Evolutionary conservation across 2,888 invertebrate species (phyloP), one percentile per base, ranked within the genome.

Genomic region (Cyclophora albipunctata): DNA sequence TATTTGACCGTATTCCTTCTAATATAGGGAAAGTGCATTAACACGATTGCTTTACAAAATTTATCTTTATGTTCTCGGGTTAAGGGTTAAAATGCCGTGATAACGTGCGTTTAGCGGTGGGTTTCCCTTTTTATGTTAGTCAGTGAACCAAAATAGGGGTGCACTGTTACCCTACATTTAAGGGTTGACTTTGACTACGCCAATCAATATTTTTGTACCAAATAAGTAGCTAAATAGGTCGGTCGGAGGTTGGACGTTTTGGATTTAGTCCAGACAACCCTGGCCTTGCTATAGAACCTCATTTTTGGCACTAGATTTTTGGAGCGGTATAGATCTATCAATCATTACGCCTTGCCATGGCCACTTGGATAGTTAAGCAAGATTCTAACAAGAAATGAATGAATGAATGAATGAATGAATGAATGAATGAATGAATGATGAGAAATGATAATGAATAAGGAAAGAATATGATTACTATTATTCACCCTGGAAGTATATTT

Each of bases 151-250:
- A 66, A 63, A 61, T 62, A 65, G 61, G 78, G 78, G 78, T 71
- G 71, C 66, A 66, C 64, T 56, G 63, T 70, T 20, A 73, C 78
- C 75, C 75, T 68, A 67, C 54, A 57, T 67, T 67, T 68, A 58
- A 64, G 74, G 76, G 74, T 66, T 67, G 59, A 68, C 60, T 73
- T 78, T 74, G 72, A 71, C 69, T 73, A 75, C 71, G 51, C 71
- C 20, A 68, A 75, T 84, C 83, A 67, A 85, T 84, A 81, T 67
- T 71, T 66, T 69, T 74, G 66, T 65, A 68, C 73, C 62, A 69
- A 67, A 71, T 73, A 65, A 61, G 67, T 62, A 60, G 47, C 45
- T 50, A 69, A 68, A 60, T 72, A 58, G 71, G 71, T 72, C 67
- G 64, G 50, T 53, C 45, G 52, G 47, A 49, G 52, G 45, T 48